Evolutionary conservation across 2,888 invertebrate species (phyloP), one percentile per base, ranked within the genome.

Genomic region (Altica lythri): DNA sequence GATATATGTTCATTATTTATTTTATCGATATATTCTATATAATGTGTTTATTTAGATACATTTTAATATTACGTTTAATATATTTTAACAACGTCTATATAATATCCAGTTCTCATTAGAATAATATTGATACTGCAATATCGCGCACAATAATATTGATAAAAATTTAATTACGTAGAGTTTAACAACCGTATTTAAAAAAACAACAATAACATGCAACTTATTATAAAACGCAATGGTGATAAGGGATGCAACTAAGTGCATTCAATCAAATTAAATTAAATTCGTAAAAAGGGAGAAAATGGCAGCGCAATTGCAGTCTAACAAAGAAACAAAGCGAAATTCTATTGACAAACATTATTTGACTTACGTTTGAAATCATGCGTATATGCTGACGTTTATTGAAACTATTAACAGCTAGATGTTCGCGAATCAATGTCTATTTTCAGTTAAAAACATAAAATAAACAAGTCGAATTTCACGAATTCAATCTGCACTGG

Each of bases 271-370:
- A 46, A 49, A 40, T 12, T 25, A 25, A 40, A 57, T 50, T 45
- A 45, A 50, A 47, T 22, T 52, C 45, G 42, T 52, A 44, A 27
- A 35, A 52, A 46, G 63, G 69, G 65, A 65, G 66, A 71, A 71
- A 66, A 71, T 71, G 71, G 71, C 71, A 69, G 70, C 68, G 66
- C 60, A 52, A 61, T 59, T 64, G 66, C 64, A 63, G 59, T 51
- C 16, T 63, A 69, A 69, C 68, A 69, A 69, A 69, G 68, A 66
- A 67, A 65, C 58, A 57, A 55, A 55, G 57, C 57, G 37, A 53
- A 48, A 55, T 46, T 30, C 48, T 40, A 35, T 27, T 50, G 48
- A 59, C 47, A 57, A 61, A 55, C 50, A 58, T 53, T 47, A 55
- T 44, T 54, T 54, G 57, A 66, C 68, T 66, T 62, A 68, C 68